Conservation (phyloP, 2,113 vertebrate species). For the Sakesphorus luctuosus region DNA sequence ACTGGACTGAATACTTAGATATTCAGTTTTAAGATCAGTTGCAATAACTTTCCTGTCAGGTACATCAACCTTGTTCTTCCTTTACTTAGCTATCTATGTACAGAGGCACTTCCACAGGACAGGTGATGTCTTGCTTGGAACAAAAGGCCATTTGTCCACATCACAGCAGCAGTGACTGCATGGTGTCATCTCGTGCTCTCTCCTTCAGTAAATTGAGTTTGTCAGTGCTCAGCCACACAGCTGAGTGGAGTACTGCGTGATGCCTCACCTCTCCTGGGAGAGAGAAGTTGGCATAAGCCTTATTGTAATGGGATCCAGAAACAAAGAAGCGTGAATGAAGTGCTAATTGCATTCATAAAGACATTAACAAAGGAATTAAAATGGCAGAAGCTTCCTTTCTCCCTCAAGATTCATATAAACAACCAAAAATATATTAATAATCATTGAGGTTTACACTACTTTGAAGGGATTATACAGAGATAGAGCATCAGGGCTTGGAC, state of each 20-base stretch:
- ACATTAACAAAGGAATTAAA: constrained; percentile 84
- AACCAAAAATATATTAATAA: constrained; percentile 39
- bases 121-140: constrained; percentile 44
- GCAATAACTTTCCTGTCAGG: neutral
- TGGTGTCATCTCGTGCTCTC: constrained; percentile 31
- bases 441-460: neutral
- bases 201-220: constrained; percentile 79
- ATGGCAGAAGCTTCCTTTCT: constrained; percentile 70
- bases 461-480: neutral
- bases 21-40: neutral
- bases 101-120: neutral
- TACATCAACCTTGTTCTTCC: neutral
- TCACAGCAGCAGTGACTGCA: constrained; percentile 24
- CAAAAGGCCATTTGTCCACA: constrained; percentile 46
- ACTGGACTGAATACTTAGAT: neutral
- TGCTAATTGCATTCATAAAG: constrained; percentile 85
- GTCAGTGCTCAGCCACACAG: constrained; percentile 78
- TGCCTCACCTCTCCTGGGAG: constrained; percentile 74
- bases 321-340: constrained; percentile 83
- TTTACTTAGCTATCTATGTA: neutral
- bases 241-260: constrained; percentile 65
- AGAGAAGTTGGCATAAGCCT: constrained; percentile 73
- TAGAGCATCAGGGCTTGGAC: neutral
- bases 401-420: constrained; percentile 51
- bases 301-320: constrained; percentile 78